A percentile compares a stretch with the other conserved stretches of the same genome.
Conservation (phyloP, 2,113 vertebrate species). For the Oreotrochilus melanogaster region DNA sequence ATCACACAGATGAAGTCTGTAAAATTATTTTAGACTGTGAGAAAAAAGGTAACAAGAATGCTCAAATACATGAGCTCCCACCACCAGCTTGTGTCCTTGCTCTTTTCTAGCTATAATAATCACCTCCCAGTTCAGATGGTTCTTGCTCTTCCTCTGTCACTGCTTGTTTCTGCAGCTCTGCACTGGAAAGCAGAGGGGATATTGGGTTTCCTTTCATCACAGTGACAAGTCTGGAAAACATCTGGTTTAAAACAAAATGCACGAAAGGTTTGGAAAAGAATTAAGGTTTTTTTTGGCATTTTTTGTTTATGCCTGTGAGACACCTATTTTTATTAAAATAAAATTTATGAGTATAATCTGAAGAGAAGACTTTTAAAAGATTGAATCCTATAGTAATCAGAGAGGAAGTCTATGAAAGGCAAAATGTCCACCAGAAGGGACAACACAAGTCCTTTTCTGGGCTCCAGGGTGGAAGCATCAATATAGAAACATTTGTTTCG, state of each 20-base stretch:
- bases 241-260: slow-evolving; percentile 70
- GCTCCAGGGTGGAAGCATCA: slow-evolving; percentile 8
- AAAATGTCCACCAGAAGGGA: slow-evolving; percentile 35
- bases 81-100: background rate
- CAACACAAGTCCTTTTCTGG: background rate
- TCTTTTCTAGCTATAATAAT: background rate
- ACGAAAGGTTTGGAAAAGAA: slow-evolving; percentile 51
- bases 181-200: slow-evolving; percentile 36
- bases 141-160: slow-evolving; percentile 10
- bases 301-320: slow-evolving; percentile 67
- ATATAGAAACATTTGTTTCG: slow-evolving; percentile 60
- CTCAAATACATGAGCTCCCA: background rate
- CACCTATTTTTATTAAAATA: slow-evolving; percentile 77
- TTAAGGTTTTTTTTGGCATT: background rate
- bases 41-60: slow-evolving; percentile 7
- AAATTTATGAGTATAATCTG: slow-evolving; percentile 75
- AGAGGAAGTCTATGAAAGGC: slow-evolving; percentile 47
- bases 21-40: slow-evolving; percentile 38
- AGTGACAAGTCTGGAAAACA: slow-evolving; percentile 63
- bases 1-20: slow-evolving; percentile 7
- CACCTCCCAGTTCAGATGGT: background rate
- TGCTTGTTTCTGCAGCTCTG: slow-evolving; percentile 55
- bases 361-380: slow-evolving; percentile 48
- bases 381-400: slow-evolving; percentile 29
- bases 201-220: slow-evolving; percentile 64